Base-by-base conservation (phyloP, 2,113 vertebrate species). In the Mesitornis unicolor region DNA sequence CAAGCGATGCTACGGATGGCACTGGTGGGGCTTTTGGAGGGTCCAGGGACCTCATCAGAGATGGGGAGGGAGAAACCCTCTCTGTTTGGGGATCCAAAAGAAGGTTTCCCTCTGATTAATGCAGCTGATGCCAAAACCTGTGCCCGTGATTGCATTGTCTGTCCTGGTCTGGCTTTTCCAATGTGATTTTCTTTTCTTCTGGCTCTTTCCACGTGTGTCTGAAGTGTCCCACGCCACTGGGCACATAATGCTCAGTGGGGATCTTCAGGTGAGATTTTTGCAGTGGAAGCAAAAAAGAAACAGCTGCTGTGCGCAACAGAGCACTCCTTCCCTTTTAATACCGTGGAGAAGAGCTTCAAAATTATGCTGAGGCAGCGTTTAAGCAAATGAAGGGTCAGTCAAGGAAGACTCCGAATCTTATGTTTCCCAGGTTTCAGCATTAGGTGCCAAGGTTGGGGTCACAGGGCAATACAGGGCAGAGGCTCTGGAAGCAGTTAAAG, bases 191-290 rank as follows among this genome's bases (percentile, higher is more conserved):
- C 28, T 25, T 42, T 15, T 35, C 35, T 53, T 31, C 75, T 63
- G 73, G 14, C 11, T 79, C 61, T 54, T 36, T 45, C 43, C 43
- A 2, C 1, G 0, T 7, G 45, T 29, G 33, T 28, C 47, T 48
- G 24, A 51, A 53, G 50, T 6, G 5, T 24, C 63, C 43, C 57
- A 61, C 56, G 5, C n/a, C 84, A 9, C 16, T 14, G 68, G 40
- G 64, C 45, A 24, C 17, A 0, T 13, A 5, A 19, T 11, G 6
- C 14, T 35, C 2, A 0, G 0, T 9, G 48, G 65, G 40, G 5
- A 25, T n/a, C 20, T 65, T 35, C 2, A 26, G 61, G 31, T 15
- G 54, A 7, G 26, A 4, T 18, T 76, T 29, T 57, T n/a, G 50
- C 67, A 83, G 50, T 4, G 19, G 35, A 79, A 80, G 42, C 40